phyloP scores from a whole-genome alignment of 2,797 vertebrate species.

The Enteromius anoplus region DNA sequence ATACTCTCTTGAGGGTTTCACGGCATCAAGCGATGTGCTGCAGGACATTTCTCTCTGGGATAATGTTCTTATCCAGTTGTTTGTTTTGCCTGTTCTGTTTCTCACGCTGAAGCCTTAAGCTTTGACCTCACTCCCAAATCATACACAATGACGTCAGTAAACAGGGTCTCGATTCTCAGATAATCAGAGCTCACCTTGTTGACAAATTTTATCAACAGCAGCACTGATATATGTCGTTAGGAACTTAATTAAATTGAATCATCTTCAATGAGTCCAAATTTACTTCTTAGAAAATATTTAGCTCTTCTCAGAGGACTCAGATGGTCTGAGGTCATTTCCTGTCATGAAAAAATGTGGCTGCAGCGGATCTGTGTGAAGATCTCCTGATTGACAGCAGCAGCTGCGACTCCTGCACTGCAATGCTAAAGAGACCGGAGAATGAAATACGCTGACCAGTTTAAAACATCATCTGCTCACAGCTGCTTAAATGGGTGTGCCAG shows the following conservation, averaged over 20 bases:
- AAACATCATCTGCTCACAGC: background rate
- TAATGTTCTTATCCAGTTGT: constrained; percentile 75
- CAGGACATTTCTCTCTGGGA: constrained; percentile 63
- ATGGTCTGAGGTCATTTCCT: constrained; percentile 52
- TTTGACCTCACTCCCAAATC: constrained; percentile 56
- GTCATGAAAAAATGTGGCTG: constrained; percentile 26
- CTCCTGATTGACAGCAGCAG: constrained; percentile 49
- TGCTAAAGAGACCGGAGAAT: constrained; percentile 7
- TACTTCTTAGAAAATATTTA: background rate
- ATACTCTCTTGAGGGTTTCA: constrained; percentile 1
- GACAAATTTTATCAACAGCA: constrained; percentile 24
- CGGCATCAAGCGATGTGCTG: background rate
- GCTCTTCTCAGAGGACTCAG: constrained; percentile 26
- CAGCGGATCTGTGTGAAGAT: constrained; percentile 21
- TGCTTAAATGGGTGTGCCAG: constrained; percentile 10
- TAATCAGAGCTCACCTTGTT: constrained; percentile 22
- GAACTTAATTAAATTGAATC: background rate
- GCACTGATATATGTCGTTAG: constrained; percentile 22
- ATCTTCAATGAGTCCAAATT: background rate
- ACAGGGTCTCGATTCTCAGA: background rate
- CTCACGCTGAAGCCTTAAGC: constrained; percentile 65
- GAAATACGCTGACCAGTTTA: background rate
- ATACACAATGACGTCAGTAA: constrained; percentile 24
- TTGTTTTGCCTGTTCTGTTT: constrained; percentile 70
- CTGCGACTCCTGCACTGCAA: constrained; percentile 28